Evolutionary conservation across 2,888 invertebrate genomes (phyloP), one percentile per base, ranked within the genome.

Genomic region (Ormyrus pomaceus): DNA sequence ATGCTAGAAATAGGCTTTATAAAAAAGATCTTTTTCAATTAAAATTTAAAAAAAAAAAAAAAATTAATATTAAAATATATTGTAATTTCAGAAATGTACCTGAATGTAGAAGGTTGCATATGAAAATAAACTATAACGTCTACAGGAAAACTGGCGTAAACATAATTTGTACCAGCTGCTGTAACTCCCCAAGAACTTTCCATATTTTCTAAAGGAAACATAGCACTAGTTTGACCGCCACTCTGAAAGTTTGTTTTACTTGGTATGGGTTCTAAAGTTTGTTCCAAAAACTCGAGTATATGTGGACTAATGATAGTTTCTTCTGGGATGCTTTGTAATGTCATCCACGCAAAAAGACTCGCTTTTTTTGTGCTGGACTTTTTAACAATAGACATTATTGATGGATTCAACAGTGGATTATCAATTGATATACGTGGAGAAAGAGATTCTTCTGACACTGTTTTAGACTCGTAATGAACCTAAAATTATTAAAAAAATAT

Each of bases 91-190:
- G 34, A 34, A 8, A 13, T 13, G 53, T 74, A 89, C 89, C 90
- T 92, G 91, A 99, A 97, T 0, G 98, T 97, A 76, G 98, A 98
- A 0, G 99, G 98, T 90, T 99, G 98, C 95, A 99, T 98, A 91
- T 98, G 97, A 92, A 99, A 97, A 91, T 98, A 98, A 61, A 99
- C 98, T 85, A 99, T 97, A 46, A 99, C 98, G 91, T 99, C 99
- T 0, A 99, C 98, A 0, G 99, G 99, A 91, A 99, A 99, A 75
- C 98, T 97, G 56, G 97, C 96, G 89, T 97, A 97, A 84, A 95
- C 96, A 88, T 96, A 96, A 86, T 89, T 90, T 65, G 88, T 88
- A 77, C 85, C 88, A 50, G 90, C 88, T 10, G 89, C 88, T 2
- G 87, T 89, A 6, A 89, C 88, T 87, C 89, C 90, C 6, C 89